Percentiles rank a stretch among this genome's conserved stretches.
Evolutionary conservation across 2,797 vertebrate genomes (phyloP).

Genomic region (Merluccius polli): DNA sequence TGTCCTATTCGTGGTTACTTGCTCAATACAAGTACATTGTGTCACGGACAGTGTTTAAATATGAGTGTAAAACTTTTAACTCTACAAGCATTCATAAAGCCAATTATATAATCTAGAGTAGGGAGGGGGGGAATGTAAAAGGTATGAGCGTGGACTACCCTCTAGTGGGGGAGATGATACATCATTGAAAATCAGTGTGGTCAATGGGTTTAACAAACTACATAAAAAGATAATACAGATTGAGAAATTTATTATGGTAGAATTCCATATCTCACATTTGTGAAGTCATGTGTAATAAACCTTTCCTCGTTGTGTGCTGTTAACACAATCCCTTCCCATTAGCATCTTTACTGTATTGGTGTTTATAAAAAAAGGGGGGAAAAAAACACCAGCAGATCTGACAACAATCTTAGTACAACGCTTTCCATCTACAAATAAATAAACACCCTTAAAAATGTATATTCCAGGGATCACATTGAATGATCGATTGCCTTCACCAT

Average conservation of each 20-base stretch:
- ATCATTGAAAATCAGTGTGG: background rate
- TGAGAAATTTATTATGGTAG: slow-evolving; percentile 59
- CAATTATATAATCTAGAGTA: background rate
- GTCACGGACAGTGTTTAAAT: background rate
- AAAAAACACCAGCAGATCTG: slow-evolving; percentile 44
- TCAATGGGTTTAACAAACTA: background rate
- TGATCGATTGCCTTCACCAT: slow-evolving; percentile 29
- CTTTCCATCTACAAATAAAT: slow-evolving; percentile 63
- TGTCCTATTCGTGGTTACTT: background rate
- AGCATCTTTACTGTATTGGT: slow-evolving; percentile 10
- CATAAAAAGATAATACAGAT: slow-evolving; percentile 16
- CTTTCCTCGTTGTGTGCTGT: slow-evolving; percentile 46
- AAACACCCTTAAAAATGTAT: slow-evolving; percentile 48
- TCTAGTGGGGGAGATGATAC: slow-evolving; percentile 55
- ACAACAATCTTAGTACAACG: slow-evolving; percentile 38
- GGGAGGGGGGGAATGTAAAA: background rate
- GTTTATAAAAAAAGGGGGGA: slow-evolving; percentile 24
- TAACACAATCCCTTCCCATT: slow-evolving; percentile 39
- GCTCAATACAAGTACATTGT: background rate
- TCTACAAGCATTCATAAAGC: background rate
- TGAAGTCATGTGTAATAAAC: slow-evolving; percentile 50
- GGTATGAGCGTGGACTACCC: slow-evolving; percentile 40
- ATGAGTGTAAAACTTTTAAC: background rate
- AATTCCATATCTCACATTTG: slow-evolving; percentile 57
- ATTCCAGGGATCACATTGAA: slow-evolving; percentile 37